Base-by-base conservation (phyloP, 1,140 invertebrate genomes). In the Pomacea maculata region DNA sequence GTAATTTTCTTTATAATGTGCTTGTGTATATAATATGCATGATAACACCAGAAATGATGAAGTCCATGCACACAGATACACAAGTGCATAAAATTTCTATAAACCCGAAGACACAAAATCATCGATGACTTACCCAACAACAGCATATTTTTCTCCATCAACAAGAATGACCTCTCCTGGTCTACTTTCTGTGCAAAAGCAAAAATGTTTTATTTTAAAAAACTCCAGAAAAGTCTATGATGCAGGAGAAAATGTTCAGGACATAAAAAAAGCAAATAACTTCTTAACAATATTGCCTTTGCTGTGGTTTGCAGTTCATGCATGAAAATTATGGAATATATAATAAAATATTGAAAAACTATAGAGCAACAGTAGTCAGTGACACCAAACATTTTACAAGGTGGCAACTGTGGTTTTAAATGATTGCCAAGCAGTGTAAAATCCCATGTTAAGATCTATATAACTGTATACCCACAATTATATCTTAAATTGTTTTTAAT, bases 111-210 rank as follows among this genome's bases (percentile, higher is more conserved):
- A 61, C 15, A 0, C 57, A 61, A 61, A 11, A 14, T 61, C 15
- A 61, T 17, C 70, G 34, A 79, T 55, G 79, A 91, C 90, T 87
- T 89, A 94, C 88, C 95, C 95, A 77, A 98, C 95, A 80, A 98
- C 94, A 63, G 95, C 94, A 92, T 94, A 98, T 73, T 95, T 95
- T 92, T 98, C 95, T 72, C 94, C 94, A 73, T 95, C 95, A 34
- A 97, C 93, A 72, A 94, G 87, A 80, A 98, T 93, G 86, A 52
- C 92, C 89, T 91, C 93, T 88, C 81, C 68, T 55, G 90, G 88
- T 75, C 84, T 88, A 81, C 87, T 89, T 55, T 91, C 89, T 86
- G 84, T 78, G 83, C 85, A 80, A 68, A 79, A 85, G 74, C 79
- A 82, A 77, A 54, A 78, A 55, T 74, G 25, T 65, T 34, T 15